Evolutionary conservation across 1,140 invertebrate species (phyloP), one percentile per base, ranked within the genome.

Genomic region (Callitettix versicolor): DNA sequence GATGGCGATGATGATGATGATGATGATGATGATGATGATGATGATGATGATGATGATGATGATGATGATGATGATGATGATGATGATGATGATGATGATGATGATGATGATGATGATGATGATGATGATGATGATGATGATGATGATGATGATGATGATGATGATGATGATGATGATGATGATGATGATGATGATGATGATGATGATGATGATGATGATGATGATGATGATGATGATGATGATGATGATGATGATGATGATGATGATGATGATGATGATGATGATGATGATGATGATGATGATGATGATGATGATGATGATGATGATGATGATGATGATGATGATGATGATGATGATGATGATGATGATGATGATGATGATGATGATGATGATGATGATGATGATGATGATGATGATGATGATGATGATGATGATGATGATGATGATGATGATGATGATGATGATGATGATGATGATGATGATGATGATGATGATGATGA

Each of bases 121-220:
- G 22, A 48, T 26, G 22, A 48, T 26, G 46, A 48, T 26, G 15
- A 48, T 26, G 46, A 48, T 26, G 46, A 24, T 26, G 46, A 48
- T 26, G 22, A 21, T 11, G 22, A 48, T 11, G 15, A 24, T 26
- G 46, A 48, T 26, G 46, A 48, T 26, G 46, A 48, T 26, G 46
- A 24, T 26, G 46, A 48, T 26, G 46, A 24, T 26, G 22, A 48
- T 26, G 22, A 24, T 26, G 46, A 48, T 26, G 46, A 21, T 26
- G 46, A 15, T 26, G 46, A 21, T 26, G 46, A 48, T 26, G 46
- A 24, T 26, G 46, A 48, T 26, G 15, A 24, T 11, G 15, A 48
- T 26, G 46, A 48, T 26, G 46, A 48, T 26, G 46, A 48, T 11
- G 46, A 21, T 26, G 46, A 48, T 26, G 46, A 48, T 26, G 46